Evolutionary conservation across 1,140 invertebrate species (phyloP), one percentile per base, ranked within the genome.

Genomic region (Bombus waltoni): DNA sequence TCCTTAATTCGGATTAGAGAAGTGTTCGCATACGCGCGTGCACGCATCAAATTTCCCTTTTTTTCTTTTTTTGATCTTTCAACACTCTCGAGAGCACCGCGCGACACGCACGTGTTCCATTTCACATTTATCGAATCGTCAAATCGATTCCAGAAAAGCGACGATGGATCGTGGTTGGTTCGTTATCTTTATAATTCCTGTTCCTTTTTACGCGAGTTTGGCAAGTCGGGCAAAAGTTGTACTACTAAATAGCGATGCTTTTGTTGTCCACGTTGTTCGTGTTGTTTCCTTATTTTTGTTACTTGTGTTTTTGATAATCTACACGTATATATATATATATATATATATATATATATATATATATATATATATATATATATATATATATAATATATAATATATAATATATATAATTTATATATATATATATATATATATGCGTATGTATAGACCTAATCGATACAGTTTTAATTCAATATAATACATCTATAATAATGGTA

Each of bases 1-100:
- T 87, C 92, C 83, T 93, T 94, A 95, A 95, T 95, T 95, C 94
- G 95, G 92, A 93, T 94, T 89, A 94, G 94, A 95, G 94, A 95
- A 95, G 94, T 95, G 88, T 90, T 92, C 91, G 90, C 89, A 89
- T 83, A 70, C 82, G 81, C 70, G 83, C 62, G 73, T n/a, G 38
- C 25, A 44, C 53, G 80, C 70, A 0, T 62, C 28, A 38, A 18
- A 40, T 62, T 6, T 22, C 5, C 22, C 6, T 13, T 28, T 13
- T 11, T 11, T 38, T 32, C 2, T 0, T 38, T 22, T 18, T 18
- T 18, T 62, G 28, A 9, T 42, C 13, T n/a, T 42, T 6, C 3
- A 32, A 22, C 28, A 44, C 25, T 47, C 32, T 83, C 71, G 70
- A 81, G 70, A 62, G 28, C 80, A 42, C n/a, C 71, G 28, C 72